Percentiles rank a stretch among this genome's conserved stretches.
These are phyloP conservation scores for Anolis apletophallus DNA, from an alignment of 2,797 vertebrate species.

Conservation along the genomic window DNA sequence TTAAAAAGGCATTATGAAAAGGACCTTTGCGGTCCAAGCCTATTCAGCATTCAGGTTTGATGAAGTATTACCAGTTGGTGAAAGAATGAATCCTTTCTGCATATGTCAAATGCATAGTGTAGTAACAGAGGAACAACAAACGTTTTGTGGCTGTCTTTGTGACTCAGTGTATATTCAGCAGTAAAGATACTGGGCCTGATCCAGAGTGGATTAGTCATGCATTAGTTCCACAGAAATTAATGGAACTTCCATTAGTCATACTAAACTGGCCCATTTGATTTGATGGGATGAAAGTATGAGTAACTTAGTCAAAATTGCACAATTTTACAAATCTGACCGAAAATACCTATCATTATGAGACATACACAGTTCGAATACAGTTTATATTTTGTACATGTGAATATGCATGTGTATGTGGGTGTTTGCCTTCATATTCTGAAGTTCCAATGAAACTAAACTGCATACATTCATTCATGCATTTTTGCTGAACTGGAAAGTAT, in stretches of 20 bases:
- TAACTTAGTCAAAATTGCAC: not conserved
- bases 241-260: not conserved
- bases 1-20: not conserved
- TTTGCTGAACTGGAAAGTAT: not conserved
- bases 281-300: not conserved
- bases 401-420: not conserved
- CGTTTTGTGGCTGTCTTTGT: not conserved
- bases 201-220: not conserved
- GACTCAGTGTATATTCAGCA: constrained; percentile 20
- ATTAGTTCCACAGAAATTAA: not conserved
- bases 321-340: not conserved
- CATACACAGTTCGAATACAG: not conserved
- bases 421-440: not conserved
- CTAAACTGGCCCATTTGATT: not conserved
- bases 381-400: not conserved
- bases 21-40: not conserved
- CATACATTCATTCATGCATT: not conserved
- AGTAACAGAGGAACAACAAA: not conserved
- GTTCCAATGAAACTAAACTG: not conserved
- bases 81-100: not conserved
- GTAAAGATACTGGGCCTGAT: not conserved
- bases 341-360: not conserved
- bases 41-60: not conserved
- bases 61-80: not conserved
- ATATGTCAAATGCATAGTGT: not conserved